phyloP scores from a whole-genome alignment of 1,140 invertebrate genomes.

The Tribolium madens region DNA sequence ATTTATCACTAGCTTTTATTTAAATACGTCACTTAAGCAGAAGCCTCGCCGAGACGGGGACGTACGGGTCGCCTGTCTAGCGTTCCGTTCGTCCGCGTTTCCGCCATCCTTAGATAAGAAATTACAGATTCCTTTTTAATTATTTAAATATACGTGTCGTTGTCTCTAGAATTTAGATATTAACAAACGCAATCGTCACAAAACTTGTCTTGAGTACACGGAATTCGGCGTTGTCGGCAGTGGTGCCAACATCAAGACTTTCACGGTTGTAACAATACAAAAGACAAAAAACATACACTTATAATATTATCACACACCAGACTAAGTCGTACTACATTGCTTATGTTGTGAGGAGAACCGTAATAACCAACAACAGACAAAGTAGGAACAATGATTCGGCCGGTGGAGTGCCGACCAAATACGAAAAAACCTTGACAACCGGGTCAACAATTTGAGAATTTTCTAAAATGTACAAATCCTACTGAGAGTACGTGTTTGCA shows the following conservation, averaged over 20 bases:
- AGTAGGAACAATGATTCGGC: slow-evolving; percentile 55
- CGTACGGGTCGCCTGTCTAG: neutral
- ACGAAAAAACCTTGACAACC: slow-evolving; percentile 56
- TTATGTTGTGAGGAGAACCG: slow-evolving; percentile 51
- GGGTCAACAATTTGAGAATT: slow-evolving; percentile 47
- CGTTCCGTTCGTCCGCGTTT: neutral
- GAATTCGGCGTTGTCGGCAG: slow-evolving; percentile 50
- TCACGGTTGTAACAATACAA: slow-evolving; percentile 14
- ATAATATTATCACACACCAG: slow-evolving; percentile 60
- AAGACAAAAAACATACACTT: slow-evolving; percentile 50
- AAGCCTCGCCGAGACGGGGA: slow-evolving; percentile 49
- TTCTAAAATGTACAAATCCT: slow-evolving; percentile 29
- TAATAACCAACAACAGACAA: slow-evolving; percentile 54
- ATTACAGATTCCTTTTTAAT: slow-evolving; percentile 50
- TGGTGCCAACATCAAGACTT: neutral
- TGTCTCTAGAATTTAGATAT: slow-evolving; percentile 62
- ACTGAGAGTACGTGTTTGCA: slow-evolving; percentile 19
- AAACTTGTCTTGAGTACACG: slow-evolving; percentile 45
- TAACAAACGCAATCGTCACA: slow-evolving; percentile 54
- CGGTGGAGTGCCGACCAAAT: slow-evolving; percentile 36
- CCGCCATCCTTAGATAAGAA: slow-evolving; percentile 44
- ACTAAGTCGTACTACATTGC: slow-evolving; percentile 61
- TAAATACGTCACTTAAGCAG: slow-evolving; percentile 59
- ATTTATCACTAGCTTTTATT: slow-evolving; percentile 62
- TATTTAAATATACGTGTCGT: slow-evolving; percentile 63